phyloP scores from a whole-genome alignment of 2,797 vertebrate genomes.

The Acanthurus tractus region DNA sequence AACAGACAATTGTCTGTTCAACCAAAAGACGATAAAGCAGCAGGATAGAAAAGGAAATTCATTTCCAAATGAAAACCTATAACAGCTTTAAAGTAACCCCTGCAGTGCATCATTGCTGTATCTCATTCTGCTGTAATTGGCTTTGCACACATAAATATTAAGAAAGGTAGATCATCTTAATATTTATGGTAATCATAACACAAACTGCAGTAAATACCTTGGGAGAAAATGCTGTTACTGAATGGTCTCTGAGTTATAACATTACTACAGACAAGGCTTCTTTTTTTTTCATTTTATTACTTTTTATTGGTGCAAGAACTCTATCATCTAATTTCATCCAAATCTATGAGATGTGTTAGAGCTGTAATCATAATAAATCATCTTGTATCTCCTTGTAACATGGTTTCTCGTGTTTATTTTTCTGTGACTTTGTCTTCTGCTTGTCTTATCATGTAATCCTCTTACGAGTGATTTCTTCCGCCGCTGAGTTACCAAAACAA shows the following conservation, averaged over 20 bases:
- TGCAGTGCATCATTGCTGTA: conserved; percentile 1
- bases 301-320: background rate
- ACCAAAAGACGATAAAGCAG: background rate
- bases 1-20: conserved; percentile 18
- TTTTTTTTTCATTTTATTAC: background rate
- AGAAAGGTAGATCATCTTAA: conserved; percentile 14
- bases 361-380: conserved; percentile 21
- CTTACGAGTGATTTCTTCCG: conserved; percentile 53
- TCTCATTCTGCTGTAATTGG: conserved; percentile 16
- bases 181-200: conserved; percentile 19
- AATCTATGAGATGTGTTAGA: conserved; percentile 36
- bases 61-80: conserved; percentile 3
- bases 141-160: conserved; percentile 14
- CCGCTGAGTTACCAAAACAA: conserved; percentile 41
- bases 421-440: conserved; percentile 50
- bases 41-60: conserved; percentile 1
- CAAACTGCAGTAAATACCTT: background rate
- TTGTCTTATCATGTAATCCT: conserved; percentile 66
- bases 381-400: conserved; percentile 23
- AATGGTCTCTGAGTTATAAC: background rate
- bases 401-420: conserved; percentile 40
- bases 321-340: conserved; percentile 48
- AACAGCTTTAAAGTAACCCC: conserved; percentile 7
- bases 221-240: background rate
- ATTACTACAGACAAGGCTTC: conserved; percentile 3